A percentile compares a stretch with the other conserved stretches of the same genome.
These are phyloP conservation scores for Marcusenius ussheri DNA, from an alignment of 2,113 vertebrate species.

Conservation along the genomic window DNA sequence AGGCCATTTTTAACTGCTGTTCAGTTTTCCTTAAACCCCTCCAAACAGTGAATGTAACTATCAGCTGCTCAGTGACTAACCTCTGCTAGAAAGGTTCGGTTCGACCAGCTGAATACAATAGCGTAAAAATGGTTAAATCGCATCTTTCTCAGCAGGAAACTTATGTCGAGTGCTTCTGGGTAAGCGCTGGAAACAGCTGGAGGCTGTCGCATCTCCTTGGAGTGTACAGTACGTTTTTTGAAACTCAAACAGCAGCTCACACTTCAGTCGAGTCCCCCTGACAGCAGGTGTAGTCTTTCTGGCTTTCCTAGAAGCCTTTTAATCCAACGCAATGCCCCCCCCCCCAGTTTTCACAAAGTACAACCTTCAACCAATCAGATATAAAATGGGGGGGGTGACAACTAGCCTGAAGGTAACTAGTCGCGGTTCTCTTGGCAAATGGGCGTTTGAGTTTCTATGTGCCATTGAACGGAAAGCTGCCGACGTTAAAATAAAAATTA, in stretches of 20 bases:
- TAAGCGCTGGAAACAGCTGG: neutral
- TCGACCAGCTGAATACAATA: neutral
- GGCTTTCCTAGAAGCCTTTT: neutral
- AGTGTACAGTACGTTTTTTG: neutral
- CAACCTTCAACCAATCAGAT: neutral
- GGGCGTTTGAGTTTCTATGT: neutral
- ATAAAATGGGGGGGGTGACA: neutral
- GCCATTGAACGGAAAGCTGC: neutral
- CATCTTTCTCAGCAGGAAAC: conserved; percentile 1
- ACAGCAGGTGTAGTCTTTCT: neutral
- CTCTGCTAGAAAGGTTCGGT: neutral
- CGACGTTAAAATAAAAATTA: neutral
- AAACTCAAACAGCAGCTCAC: neutral
- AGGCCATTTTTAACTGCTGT: neutral
- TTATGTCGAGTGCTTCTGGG: neutral
- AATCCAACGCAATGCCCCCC: neutral
- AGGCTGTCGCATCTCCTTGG: neutral
- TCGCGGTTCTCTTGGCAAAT: neutral
- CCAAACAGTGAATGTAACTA: neutral
- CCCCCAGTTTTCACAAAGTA: neutral
- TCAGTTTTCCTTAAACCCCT: neutral
- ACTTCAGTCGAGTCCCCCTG: neutral
- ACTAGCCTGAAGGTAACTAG: neutral
- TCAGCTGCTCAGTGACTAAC: neutral
- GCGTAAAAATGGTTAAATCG: neutral